Conservation (phyloP, 1,140 invertebrate species). For the Neoseiulus cucumeris region DNA sequence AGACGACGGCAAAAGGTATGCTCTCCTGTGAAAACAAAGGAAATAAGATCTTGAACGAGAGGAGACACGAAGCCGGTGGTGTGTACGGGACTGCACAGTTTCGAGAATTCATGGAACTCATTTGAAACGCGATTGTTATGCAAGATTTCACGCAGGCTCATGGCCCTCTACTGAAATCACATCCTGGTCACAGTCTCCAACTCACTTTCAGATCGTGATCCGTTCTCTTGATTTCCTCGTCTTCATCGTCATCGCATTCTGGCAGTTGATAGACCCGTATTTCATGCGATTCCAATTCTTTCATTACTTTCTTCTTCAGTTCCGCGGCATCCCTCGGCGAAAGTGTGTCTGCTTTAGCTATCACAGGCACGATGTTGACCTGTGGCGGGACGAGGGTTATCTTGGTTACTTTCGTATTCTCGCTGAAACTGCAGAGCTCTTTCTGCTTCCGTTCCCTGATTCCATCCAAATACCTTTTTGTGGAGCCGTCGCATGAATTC, state of each 20-base stretch:
- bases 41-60: no score
- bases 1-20: conserved; percentile 89
- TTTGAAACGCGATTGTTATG: no score
- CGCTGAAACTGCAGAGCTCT: neutral
- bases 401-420: neutral
- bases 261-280: conserved; percentile 84
- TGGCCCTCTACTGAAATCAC: neutral
- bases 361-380: conserved; percentile 39
- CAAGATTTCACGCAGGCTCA: no score
- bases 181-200: neutral
- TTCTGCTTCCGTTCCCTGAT: no score
- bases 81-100: no score
- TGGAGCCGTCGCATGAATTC: conserved; percentile 39
- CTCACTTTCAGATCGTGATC: conserved; percentile 54
- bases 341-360: conserved; percentile 42
- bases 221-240: conserved; percentile 77
- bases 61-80: no score
- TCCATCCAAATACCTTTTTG: conserved; percentile 32
- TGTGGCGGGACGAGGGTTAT: neutral
- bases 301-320: conserved; percentile 49
- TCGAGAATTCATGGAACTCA: no score
- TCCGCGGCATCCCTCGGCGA: conserved; percentile 56
- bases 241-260: conserved; percentile 79
- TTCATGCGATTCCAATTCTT: conserved; percentile 37
- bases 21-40: conserved; percentile 34